Evolutionary conservation across 2,888 invertebrate genomes (phyloP).

Genomic region (Pomacea canaliculata): DNA sequence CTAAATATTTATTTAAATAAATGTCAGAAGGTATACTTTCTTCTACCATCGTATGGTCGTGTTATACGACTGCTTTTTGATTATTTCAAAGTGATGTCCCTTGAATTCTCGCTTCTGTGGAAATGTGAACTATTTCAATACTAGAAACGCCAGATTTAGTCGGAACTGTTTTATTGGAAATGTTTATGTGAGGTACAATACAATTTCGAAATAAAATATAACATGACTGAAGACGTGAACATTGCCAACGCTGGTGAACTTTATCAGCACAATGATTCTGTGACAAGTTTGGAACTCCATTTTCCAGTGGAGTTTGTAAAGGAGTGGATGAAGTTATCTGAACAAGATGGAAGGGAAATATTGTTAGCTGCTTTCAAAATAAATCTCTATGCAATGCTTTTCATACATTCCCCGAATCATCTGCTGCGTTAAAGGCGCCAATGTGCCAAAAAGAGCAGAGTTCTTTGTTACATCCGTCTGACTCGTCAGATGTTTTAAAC

Average conservation of each 20-base stretch:
- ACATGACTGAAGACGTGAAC: not conserved
- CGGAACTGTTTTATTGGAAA: too few relatives aligned
- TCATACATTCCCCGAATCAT: too few relatives aligned
- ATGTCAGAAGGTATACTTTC: not conserved
- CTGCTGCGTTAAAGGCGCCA: too few relatives aligned
- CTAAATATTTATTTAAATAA: not conserved
- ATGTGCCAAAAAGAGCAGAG: too few relatives aligned
- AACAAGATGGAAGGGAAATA: slow-evolving; percentile 8
- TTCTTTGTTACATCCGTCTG: too few relatives aligned
- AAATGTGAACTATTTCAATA: too few relatives aligned
- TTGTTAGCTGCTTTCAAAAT: not conserved
- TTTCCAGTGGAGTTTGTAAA: slow-evolving; percentile 9
- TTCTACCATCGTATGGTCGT: slow-evolving; percentile 4
- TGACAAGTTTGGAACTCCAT: not conserved
- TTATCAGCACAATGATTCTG: not conserved
- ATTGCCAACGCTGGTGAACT: not conserved
- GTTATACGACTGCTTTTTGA: slow-evolving; percentile 19
- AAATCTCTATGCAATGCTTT: too few relatives aligned
- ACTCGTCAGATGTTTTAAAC: too few relatives aligned
- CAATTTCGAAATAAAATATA: not conserved
- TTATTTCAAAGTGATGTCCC: slow-evolving; percentile 16
- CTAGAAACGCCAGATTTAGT: too few relatives aligned
- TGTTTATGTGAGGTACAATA: too few relatives aligned
- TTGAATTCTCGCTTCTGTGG: not conserved
- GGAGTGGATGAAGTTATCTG: not conserved